Conservation (phyloP, 2,888 invertebrate genomes). For the Buathra laborator region DNA sequence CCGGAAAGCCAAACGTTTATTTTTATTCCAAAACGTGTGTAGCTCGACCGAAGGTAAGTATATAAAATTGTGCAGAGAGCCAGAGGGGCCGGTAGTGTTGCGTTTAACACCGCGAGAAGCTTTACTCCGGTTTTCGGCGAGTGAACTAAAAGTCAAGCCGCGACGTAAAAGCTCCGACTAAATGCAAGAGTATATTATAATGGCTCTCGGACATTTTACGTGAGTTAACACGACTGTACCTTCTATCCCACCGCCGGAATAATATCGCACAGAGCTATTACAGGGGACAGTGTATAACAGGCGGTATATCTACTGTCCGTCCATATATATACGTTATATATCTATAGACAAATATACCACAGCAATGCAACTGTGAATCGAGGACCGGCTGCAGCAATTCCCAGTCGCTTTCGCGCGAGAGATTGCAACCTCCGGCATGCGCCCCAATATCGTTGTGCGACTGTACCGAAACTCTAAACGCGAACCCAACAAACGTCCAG, state of each 20-base stretch:
- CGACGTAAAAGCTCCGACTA: constrained; percentile 31
- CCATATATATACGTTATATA: neutral
- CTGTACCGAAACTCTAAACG: constrained; percentile 14
- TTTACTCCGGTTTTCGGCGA: constrained; percentile 23
- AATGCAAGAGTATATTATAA: constrained; percentile 43
- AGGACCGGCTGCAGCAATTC: constrained; percentile 31
- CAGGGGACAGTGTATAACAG: neutral
- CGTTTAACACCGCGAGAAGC: constrained; percentile 6
- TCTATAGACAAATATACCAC: neutral
- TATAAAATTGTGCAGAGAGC: neutral
- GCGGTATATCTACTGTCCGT: neutral
- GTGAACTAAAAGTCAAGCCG: constrained; percentile 33
- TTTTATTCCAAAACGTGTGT: neutral
- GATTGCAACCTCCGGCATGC: neutral
- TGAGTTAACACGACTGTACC: neutral
- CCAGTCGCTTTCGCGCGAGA: constrained; percentile 28
- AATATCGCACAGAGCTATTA: constrained; percentile 4
- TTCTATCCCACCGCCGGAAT: neutral
- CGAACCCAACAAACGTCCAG: constrained; percentile 7
- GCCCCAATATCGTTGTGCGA: constrained; percentile 7
- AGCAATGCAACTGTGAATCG: neutral
- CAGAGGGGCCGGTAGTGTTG: neutral
- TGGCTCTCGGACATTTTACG: constrained; percentile 11
- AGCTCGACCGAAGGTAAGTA: neutral
- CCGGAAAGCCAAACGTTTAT: neutral